These are phyloP conservation scores for Cyphomyrmex costatus DNA, from an alignment of 1,140 invertebrate genomes.

Conservation along the genomic window DNA sequence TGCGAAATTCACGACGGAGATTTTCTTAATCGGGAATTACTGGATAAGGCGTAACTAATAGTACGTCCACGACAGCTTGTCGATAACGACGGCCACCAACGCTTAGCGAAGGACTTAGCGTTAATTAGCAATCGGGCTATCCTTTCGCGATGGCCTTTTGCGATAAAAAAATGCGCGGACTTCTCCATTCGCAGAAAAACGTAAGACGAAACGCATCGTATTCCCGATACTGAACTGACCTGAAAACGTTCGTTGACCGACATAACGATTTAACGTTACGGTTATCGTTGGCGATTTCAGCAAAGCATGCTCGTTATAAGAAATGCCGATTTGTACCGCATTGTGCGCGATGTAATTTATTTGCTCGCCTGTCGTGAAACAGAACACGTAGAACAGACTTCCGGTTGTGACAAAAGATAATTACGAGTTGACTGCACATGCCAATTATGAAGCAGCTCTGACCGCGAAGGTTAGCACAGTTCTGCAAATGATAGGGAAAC, in stretches of 20 bases:
- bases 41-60: conserved; percentile 74
- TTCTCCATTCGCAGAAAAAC: conserved; percentile 1
- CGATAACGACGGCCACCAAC: conserved; percentile 64
- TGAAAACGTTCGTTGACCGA: background rate
- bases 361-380: background rate
- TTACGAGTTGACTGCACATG: conserved; percentile 38
- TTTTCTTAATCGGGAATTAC: conserved; percentile 69
- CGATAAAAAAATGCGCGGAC: conserved; percentile 48
- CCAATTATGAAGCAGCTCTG: conserved; percentile 39
- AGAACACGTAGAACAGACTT: conserved; percentile 19
- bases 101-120: conserved; percentile 60
- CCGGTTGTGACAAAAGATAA: conserved; percentile 48
- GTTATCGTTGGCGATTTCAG: conserved; percentile 1
- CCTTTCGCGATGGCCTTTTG: conserved; percentile 32
- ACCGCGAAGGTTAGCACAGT: conserved; percentile 36
- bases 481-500: conserved; percentile 55
- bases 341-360: background rate
- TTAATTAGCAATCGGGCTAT: conserved; percentile 64
- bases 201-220: conserved; percentile 14
- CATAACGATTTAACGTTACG: conserved; percentile 6
- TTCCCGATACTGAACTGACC: background rate
- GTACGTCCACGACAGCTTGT: conserved; percentile 60
- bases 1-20: conserved; percentile 62
- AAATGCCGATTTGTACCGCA: background rate
- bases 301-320: background rate